These are phyloP conservation scores for Stegostoma tigrinum DNA, from an alignment of 2,113 vertebrate species.

Conservation along the genomic window DNA sequence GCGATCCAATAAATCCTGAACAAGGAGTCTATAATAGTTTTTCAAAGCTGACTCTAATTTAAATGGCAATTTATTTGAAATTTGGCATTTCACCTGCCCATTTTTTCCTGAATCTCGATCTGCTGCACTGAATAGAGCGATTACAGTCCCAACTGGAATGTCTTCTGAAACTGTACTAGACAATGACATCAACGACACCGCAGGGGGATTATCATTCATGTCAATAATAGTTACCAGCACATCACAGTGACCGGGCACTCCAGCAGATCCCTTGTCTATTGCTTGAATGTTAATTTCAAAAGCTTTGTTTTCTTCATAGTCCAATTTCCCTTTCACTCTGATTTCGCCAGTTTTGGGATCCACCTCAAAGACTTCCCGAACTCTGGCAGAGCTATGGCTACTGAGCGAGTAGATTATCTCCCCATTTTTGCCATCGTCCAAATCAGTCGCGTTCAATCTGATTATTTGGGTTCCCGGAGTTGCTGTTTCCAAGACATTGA, in stretches of 20 bases:
- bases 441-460: too few species aligned
- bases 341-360: not conserved
- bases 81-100: not conserved
- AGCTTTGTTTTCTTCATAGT: slow-evolving; percentile 64
- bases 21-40: not conserved
- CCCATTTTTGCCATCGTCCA: too few species aligned
- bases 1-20: not conserved
- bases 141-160: not conserved
- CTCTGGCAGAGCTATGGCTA: not conserved
- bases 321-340: slow-evolving; percentile 57
- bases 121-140: not conserved
- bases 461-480: too few species aligned
- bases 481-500: too few species aligned
- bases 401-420: not conserved
- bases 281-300: slow-evolving; percentile 60
- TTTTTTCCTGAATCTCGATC: not conserved
- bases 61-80: not conserved
- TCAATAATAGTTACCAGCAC: slow-evolving; percentile 60
- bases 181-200: not conserved
- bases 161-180: not conserved
- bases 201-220: slow-evolving; percentile 50
- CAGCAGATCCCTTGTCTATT: not conserved
- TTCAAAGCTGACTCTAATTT: not conserved
- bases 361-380: not conserved
- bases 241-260: slow-evolving; percentile 64